phyloP scores from a whole-genome alignment of 1,140 invertebrate species.

The Drosophila nasuta region DNA sequence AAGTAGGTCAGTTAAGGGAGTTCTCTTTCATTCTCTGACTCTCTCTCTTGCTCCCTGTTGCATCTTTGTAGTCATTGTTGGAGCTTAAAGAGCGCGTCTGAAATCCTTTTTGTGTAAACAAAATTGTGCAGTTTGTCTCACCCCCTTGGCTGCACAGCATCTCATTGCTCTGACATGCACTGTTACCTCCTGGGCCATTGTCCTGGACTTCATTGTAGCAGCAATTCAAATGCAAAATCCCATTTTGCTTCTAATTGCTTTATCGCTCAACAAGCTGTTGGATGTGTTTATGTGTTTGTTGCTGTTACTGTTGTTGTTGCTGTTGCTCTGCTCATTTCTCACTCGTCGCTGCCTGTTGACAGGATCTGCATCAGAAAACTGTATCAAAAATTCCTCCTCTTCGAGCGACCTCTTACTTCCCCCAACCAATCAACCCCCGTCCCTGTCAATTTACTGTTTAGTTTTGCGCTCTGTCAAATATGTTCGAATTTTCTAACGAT shows the following conservation, averaged over 20 bases:
- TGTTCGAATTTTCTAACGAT: constrained; percentile 83
- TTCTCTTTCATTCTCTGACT: neutral
- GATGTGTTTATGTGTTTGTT: constrained; percentile 61
- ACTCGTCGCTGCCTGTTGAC: constrained; percentile 59
- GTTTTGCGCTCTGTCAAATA: constrained; percentile 82
- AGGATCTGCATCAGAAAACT: constrained; percentile 35
- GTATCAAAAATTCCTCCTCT: neutral
- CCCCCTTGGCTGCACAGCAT: neutral
- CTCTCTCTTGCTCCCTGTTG: constrained; percentile 4
- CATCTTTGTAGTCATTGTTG: constrained; percentile 39
- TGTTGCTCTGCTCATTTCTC: constrained; percentile 65
- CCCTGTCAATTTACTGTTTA: constrained; percentile 58
- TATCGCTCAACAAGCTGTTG: constrained; percentile 82
- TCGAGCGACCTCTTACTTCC: neutral
- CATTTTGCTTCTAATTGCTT: constrained; percentile 82
- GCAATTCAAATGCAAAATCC: constrained; percentile 80
- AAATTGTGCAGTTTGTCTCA: constrained; percentile 52
- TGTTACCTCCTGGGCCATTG: constrained; percentile 7
- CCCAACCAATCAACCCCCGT: constrained; percentile 29
- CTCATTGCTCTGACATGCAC: neutral
- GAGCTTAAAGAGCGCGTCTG: constrained; percentile 71
- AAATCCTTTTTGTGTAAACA: constrained; percentile 76
- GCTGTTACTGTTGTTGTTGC: constrained; percentile 6
- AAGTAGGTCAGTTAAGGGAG: constrained; percentile 76
- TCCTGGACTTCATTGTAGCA: constrained; percentile 59